Base-by-base conservation (phyloP, 2,797 vertebrate genomes). In the Propithecus deckenii region DNA sequence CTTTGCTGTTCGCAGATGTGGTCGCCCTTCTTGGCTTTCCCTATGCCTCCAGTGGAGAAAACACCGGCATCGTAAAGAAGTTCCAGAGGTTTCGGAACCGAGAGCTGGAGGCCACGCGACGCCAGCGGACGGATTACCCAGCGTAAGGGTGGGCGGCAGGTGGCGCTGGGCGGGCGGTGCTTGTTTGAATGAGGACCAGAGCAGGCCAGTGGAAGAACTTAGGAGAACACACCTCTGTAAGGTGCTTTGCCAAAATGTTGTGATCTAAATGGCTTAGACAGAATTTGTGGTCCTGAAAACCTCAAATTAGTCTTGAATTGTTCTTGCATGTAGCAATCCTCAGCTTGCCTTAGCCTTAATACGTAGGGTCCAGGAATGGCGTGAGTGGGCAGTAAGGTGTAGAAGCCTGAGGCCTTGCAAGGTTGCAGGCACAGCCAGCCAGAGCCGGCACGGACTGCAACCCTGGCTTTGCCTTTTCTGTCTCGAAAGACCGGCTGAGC, bases 41-140 rank as follows among this genome's bases (percentile, higher is more conserved):
- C 5, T 98, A 99, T 57, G 99, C 99, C 57, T 99, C 99, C 93
- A 99, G 99, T 0, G 99, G 99, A 20, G 99, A 99, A 97, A 98
- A 92, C 96, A 99, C 99, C 4, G 99, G 99, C 97, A 98, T 99
- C 7, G 98, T 99, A 96, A 99, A 99, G 98, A 99, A 98, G 90
- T 99, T 99, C 96, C 97, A 91, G 30, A 98, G 98, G 71, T 99
- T 99, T 98, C 98, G 93, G 89, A 99, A 99, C 98, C 92, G 95
- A 97, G 99, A 99, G 80, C 98, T 99, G 97, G 99, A 99, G 98
- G 98, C 98, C 96, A 97, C 98, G 50, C 99, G 99, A 52, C 98
- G 85, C 52, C 98, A 98, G 18, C 98, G 99, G 76, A 98, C 98
- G 91, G 98, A 98, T 94, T 98, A 99, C 89, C 99, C 99, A 95